Evolutionary conservation across 2,113 vertebrate species (phyloP), one percentile per base, ranked within the genome.

Genomic region (Nibea albiflora): DNA sequence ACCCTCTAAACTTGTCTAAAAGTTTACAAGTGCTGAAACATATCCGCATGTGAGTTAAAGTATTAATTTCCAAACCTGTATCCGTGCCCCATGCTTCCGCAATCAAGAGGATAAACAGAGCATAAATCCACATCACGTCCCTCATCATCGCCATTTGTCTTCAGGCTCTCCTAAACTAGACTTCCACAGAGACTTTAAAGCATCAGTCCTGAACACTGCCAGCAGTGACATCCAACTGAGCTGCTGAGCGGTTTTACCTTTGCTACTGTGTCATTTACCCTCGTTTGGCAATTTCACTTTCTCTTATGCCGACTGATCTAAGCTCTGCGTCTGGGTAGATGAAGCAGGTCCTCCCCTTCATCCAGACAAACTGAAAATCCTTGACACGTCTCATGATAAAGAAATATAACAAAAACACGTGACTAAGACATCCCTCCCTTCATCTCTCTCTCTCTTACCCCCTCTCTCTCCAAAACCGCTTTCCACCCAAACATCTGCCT

Each of bases 61-160:
- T 46, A 46, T 24, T 1, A 9, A 63, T n/a, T 2, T 69, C 75
- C 93, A 85, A 82, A 94, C 94, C 94, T 93, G 12, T 10, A 11
- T 73, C 10, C 8, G 3, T 0, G 73, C 73, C 81, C 87, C 72
- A 67, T 14, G 83, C 64, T 66, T 77, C 64, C 62, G 74, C 57
- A 20, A 62, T 62, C 19, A 78, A 73, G 61, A 85, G 19, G 24
- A 85, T 7, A 3, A 88, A 2, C 0, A 15, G 15, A 1, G 65
- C 70, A 50, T 50, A 82, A 74, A 88, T 75, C 85, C 87, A 83
- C 65, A 67, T 54, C 11, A 66, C 42, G 20, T 67, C 65, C 53
- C 8, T 76, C 75, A 77, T 76, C 75, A 77, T 88, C 73, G 60
- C 42, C 58, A 56, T 46, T 24, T n/a, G 64, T 62, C 61, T 20